Base-by-base conservation (phyloP, 92 coral and sea anemone species). In the Palythoa caribaeorum region DNA sequence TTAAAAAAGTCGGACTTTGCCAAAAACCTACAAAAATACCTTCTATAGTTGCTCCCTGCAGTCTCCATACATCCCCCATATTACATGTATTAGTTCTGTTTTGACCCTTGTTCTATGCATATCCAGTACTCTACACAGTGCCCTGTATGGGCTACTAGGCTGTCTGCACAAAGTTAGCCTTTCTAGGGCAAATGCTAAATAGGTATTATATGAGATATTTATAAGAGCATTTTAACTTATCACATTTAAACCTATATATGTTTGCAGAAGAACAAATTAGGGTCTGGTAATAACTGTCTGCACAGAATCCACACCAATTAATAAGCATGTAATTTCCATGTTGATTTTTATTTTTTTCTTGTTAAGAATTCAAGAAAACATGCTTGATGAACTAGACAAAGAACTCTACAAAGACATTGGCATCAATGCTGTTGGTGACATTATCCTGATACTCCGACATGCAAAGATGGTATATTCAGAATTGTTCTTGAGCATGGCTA, bases 281-380 rank as follows among this genome's bases (percentile, higher is more conserved):
- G 65, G 6, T 57, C 65, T 57, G 47, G 65, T 57, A 57, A 1
- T 57, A 57, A 57, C 65, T 57, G 65, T 57, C 65, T 57, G 65
- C 65, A 57, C 65, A 57, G 65, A 57, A 57, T 57, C 16, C 65
- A 57, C 65, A 57, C 65, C 65, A 57, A 57, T 7, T 57, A 17
- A 57, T 57, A 57, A 57, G 65, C 65, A 57, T 57, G 65, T 57
- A 57, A 57, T 57, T 57, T 57, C 65, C 65, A 70, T 70, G 39
- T 70, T 28, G 8, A 70, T 70, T 70, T 50, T 78, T 36, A 51
- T 52, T 78, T 38, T 35, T 52, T 53, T 53, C 35, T 51, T 48
- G 37, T 77, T 50, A 10, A 79, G 84, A 79, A 79, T 79, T n/a
- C 84, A 79, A 79, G 84, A 79, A 53, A 65, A 79, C 40, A 79